Conservation (phyloP, 2,797 vertebrate species). For the Enteromius treurensis region DNA sequence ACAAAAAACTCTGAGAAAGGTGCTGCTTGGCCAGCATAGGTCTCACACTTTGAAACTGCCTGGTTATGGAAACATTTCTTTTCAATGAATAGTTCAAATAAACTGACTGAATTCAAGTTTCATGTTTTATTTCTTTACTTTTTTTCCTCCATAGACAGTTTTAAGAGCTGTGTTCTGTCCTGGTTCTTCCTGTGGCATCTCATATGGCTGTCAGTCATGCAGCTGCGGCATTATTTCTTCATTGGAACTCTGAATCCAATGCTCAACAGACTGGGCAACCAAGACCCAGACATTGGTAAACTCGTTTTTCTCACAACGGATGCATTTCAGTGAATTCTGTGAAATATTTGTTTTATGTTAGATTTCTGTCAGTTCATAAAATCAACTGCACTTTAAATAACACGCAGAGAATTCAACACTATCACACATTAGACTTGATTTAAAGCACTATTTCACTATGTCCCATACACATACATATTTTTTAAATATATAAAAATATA, state of each 20-base stretch:
- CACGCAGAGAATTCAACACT: neutral
- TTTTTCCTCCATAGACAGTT: slow-evolving; percentile 59
- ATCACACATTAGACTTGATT: neutral
- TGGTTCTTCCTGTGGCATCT: slow-evolving; percentile 83
- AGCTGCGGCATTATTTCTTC: slow-evolving; percentile 90
- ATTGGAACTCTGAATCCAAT: slow-evolving; percentile 87
- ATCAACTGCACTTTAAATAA: neutral
- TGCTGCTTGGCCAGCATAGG: slow-evolving; percentile 33
- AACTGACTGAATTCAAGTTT: neutral
- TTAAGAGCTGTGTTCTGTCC: slow-evolving; percentile 78
- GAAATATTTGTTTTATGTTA: neutral
- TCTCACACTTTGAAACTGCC: neutral
- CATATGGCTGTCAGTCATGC: slow-evolving; percentile 87
- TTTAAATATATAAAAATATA: neutral
- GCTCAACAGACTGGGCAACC: slow-evolving; percentile 75
- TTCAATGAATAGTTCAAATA: neutral
- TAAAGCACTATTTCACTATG: neutral
- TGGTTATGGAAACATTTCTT: neutral
- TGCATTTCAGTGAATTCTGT: neutral
- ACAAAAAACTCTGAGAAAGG: slow-evolving; percentile 55
- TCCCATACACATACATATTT: neutral
- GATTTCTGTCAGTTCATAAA: neutral
- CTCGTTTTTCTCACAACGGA: neutral
- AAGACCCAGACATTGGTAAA: slow-evolving; percentile 67
- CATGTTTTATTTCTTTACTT: neutral